Conservation (phyloP, 2,797 vertebrate genomes). For the Parauchenoglanis ngamensis region DNA sequence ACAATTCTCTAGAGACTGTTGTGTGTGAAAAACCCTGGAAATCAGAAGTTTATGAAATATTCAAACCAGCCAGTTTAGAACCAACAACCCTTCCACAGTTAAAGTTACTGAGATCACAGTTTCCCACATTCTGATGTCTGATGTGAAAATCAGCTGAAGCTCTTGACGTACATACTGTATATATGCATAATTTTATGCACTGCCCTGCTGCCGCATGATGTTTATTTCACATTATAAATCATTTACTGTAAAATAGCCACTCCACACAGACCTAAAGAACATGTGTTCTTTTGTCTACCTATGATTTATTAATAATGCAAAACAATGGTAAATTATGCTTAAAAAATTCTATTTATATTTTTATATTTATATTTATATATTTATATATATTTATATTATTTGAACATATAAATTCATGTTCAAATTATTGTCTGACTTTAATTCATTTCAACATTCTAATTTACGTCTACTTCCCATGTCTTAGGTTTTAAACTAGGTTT, state of each 20-base stretch:
- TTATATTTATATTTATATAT: too few species aligned
- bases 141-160: background rate
- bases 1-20: background rate
- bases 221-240: background rate
- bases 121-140: background rate
- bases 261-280: background rate
- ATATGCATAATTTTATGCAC: background rate
- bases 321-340: background rate
- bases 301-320: background rate
- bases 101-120: background rate
- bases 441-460: background rate
- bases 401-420: background rate
- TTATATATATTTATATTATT: too few species aligned
- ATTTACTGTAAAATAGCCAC: background rate
- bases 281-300: background rate
- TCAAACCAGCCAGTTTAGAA: background rate
- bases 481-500: slow-evolving; percentile 2
- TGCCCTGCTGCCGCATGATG: background rate
- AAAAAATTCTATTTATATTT: background rate
- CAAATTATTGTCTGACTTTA: background rate
- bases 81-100: background rate
- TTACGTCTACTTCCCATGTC: background rate
- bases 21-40: background rate
- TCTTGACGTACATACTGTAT: background rate
- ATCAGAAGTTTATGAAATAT: background rate